Evolutionary conservation across 2,888 invertebrate species (phyloP).

Genomic region (Pseudolycoriella hygida): DNA sequence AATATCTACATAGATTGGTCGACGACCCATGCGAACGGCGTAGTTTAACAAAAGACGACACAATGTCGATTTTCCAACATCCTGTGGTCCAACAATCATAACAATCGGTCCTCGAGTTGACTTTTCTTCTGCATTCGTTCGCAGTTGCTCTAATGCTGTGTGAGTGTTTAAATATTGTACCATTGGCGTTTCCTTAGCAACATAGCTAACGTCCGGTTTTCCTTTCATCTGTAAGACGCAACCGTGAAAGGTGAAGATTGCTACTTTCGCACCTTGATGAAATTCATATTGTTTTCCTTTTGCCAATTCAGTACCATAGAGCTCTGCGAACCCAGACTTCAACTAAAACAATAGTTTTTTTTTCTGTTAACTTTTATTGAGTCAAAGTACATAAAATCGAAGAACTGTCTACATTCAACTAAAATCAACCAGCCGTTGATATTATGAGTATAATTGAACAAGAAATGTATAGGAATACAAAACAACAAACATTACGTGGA

Average conservation of each 20-base stretch:
- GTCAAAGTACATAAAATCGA: background rate
- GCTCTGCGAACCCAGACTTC: conserved; percentile 79
- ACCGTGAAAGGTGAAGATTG: conserved; percentile 92
- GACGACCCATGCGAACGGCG: conserved; percentile 72
- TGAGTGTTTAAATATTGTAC: conserved; percentile 89
- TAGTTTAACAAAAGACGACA: conserved; percentile 82
- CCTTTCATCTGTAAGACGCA: conserved; percentile 75
- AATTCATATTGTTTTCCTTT: conserved; percentile 86
- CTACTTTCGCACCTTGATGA: conserved; percentile 77
- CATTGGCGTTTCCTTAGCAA: conserved; percentile 95
- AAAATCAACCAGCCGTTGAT: too few species aligned
- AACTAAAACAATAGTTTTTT: conserved; percentile 34
- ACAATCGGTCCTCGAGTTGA: conserved; percentile 63
- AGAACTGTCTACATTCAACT: too few species aligned
- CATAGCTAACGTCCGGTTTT: conserved; percentile 81
- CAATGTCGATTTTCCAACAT: conserved; percentile 92
- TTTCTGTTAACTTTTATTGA: background rate
- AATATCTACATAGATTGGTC: conserved; percentile 85
- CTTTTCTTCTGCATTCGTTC: conserved; percentile 61
- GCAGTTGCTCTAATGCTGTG: conserved; percentile 79
- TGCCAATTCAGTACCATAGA: conserved; percentile 92
- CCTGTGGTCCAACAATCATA: conserved; percentile 85
- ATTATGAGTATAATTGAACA: too few species aligned
- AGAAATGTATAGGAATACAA: too few species aligned
- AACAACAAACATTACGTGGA: too few species aligned